These are phyloP conservation scores for Thunnus thynnus DNA, from an alignment of 2,113 vertebrate species.

Conservation along the genomic window DNA sequence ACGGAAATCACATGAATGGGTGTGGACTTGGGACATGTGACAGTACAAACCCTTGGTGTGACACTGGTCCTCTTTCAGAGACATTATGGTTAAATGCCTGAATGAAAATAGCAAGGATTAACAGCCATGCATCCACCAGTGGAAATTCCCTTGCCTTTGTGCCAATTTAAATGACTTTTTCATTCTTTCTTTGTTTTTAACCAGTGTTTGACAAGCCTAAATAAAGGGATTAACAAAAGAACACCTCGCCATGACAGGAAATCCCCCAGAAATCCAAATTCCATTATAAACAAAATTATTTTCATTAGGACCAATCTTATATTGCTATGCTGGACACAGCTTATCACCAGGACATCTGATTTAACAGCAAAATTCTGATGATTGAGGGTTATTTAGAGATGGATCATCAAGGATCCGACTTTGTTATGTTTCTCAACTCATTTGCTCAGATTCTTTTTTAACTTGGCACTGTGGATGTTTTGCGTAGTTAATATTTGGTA, in stretches of 20 bases:
- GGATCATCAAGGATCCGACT: no score
- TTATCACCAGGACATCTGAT: not conserved
- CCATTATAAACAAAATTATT: conserved; percentile 2
- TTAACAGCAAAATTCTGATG: not conserved
- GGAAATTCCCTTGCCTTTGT: not conserved
- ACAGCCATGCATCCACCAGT: not conserved
- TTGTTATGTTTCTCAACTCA: no score
- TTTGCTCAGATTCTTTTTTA: no score
- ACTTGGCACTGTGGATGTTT: no score
- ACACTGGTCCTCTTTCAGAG: not conserved
- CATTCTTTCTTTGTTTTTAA: no score
- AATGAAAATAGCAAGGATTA: not conserved
- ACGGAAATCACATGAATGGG: not conserved
- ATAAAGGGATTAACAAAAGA: not conserved
- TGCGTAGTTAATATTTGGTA: no score
- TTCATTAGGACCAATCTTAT: not conserved
- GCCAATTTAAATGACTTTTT: not conserved
- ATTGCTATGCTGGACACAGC: not conserved
- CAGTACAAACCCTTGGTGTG: not conserved
- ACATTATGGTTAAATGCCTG: not conserved
- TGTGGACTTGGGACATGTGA: not conserved
- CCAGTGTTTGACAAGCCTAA: not conserved
- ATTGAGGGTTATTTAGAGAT: not conserved
- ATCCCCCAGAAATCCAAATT: not conserved
- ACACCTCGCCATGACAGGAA: not conserved